A percentile compares a stretch with the other conserved stretches of the same genome.
phyloP scores from a whole-genome alignment of 2,888 invertebrate genomes.

The Ectropis crepuscularia region DNA sequence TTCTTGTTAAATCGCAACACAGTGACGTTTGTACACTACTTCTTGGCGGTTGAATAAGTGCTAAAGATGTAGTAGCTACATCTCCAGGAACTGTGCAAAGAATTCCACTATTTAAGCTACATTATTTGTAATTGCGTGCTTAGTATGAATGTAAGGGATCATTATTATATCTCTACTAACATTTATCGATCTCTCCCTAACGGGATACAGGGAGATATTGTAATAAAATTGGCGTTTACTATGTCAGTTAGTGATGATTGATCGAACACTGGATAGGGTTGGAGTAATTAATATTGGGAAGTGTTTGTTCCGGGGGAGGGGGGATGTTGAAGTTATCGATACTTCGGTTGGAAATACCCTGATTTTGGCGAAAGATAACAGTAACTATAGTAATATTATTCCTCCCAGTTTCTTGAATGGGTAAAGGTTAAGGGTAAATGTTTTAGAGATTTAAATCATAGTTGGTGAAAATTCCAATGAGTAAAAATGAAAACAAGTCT shows the following conservation, averaged over 20 bases:
- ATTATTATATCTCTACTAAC: not conserved
- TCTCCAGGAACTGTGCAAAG: too few relatives aligned
- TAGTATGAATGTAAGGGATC: not conserved
- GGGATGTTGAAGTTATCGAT: conserved; percentile 12
- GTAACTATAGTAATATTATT: conserved; percentile 9
- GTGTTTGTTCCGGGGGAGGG: conserved; percentile 23
- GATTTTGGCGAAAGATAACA: conserved; percentile 9
- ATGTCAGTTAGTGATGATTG: conserved; percentile 37
- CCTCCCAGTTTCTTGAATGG: not conserved
- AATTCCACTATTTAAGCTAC: too few relatives aligned
- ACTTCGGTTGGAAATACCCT: conserved; percentile 16
- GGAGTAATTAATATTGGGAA: conserved; percentile 27
- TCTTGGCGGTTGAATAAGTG: too few relatives aligned
- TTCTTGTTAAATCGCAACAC: too few relatives aligned
- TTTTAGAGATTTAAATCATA: too few relatives aligned
- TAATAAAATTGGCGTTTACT: conserved; percentile 36
- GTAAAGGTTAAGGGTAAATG: not conserved
- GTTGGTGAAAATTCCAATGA: too few relatives aligned
- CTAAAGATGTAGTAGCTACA: too few relatives aligned
- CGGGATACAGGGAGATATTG: conserved; percentile 16
- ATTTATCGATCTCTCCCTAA: conserved; percentile 16
- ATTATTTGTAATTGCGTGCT: not conserved
- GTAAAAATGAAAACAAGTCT: too few relatives aligned
- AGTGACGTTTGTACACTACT: too few relatives aligned
- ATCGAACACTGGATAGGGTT: conserved; percentile 30